A percentile compares a stretch with the other conserved stretches of the same genome.
Conservation (phyloP, 2,888 invertebrate species). For the Lepidochrysops patricia region DNA sequence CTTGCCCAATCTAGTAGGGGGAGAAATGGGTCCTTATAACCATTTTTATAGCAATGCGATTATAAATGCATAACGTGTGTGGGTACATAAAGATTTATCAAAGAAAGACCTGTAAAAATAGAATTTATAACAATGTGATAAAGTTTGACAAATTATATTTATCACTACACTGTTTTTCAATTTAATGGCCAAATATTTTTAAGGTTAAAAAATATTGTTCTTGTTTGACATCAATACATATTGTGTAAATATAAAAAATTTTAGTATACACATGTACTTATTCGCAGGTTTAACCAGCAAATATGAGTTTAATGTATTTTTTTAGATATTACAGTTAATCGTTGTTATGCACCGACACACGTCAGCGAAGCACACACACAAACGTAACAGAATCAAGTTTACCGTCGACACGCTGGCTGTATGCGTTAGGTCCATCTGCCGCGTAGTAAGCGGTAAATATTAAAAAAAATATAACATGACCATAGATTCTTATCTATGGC, state of each 20-base stretch:
- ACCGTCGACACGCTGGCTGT: constrained; percentile 66
- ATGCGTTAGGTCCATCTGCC: constrained; percentile 74
- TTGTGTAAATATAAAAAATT: no score
- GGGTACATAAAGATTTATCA: constrained; percentile 4
- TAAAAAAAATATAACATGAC: constrained; percentile 41
- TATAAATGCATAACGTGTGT: constrained; percentile 3
- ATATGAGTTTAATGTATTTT: neutral
- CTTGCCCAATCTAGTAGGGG: neutral
- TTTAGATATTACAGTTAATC: neutral
- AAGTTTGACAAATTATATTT: no score
- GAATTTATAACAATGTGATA: no score
- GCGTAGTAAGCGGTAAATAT: constrained; percentile 61
- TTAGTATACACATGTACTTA: neutral
- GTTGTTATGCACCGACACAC: constrained; percentile 1
- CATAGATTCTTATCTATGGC: constrained; percentile 17
- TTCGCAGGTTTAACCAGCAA: neutral
- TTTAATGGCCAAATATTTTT: no score
- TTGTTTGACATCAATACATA: no score
- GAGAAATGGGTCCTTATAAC: constrained; percentile 9
- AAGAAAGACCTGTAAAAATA: no score
- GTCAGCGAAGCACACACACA: constrained; percentile 18
- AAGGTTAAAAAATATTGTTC: no score
- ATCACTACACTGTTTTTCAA: no score
- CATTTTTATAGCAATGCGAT: constrained; percentile 3
- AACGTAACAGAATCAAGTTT: constrained; percentile 30